Evolutionary conservation across 2,888 invertebrate species (phyloP).

Genomic region (Diarsia rubi): DNA sequence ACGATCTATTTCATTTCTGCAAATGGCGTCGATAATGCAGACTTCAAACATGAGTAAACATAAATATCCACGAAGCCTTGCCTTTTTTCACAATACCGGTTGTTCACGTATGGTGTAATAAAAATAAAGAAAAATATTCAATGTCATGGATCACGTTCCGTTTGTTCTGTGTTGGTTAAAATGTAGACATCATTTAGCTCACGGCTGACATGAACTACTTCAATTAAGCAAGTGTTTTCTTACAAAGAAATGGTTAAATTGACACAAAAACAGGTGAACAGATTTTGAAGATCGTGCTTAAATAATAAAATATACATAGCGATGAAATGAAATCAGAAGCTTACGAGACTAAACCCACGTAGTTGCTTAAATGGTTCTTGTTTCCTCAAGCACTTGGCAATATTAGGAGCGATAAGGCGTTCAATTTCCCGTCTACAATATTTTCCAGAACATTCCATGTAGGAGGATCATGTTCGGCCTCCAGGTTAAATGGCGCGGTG

Average conservation of each 20-base stretch:
- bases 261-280: neutral
- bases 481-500: constrained; percentile 56
- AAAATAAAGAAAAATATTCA: constrained; percentile 40
- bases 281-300: neutral
- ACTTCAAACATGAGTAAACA: constrained; percentile 3
- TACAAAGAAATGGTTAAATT: neutral
- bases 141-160: constrained; percentile 10
- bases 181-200: neutral
- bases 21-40: neutral
- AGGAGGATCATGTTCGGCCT: constrained; percentile 43
- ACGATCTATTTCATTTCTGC: neutral
- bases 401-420: constrained; percentile 19
- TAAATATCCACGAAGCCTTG: neutral
- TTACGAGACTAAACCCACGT: neutral
- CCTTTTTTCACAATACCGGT: constrained; percentile 7
- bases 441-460: constrained; percentile 41
- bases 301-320: neutral
- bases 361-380: neutral
- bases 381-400: constrained; percentile 19
- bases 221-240: constrained; percentile 12
- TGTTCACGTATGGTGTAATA: constrained; percentile 12
- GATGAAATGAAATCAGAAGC: constrained; percentile 24
- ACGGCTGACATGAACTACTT: neutral
- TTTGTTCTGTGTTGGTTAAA: constrained; percentile 12
- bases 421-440: constrained; percentile 32